Evolutionary conservation across 2,797 vertebrate genomes (phyloP), one percentile per base, ranked within the genome.

Genomic region (Triplophysa yarkandensis): DNA sequence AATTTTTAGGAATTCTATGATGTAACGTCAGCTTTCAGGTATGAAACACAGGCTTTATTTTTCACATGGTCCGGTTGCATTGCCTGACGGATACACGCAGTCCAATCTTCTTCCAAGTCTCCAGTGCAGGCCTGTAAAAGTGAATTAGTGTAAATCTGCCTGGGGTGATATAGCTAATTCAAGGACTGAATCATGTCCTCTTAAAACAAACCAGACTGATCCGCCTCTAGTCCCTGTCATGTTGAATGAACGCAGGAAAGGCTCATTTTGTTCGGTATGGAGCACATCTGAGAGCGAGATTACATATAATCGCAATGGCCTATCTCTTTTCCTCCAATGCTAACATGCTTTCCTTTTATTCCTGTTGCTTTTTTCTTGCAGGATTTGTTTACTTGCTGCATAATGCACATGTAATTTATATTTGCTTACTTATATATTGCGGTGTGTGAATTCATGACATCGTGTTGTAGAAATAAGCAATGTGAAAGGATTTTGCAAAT

Each of bases 161-260:
- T 41, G 43, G 43, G 55, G 63, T 75, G 23, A 68, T 60, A 48
- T 48, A 50, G 64, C 64, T 75, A 68, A 75, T 68, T 75, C 64
- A 60, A 61, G 43, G 43, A 61, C 21, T 60, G 54, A 68, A 75
- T 68, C 63, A 68, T 68, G 43, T 75, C 54, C 39, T 68, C 63
- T 68, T 75, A 61, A 67, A 75, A 75, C 73, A 75, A 60, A 75
- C 48, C 64, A 52, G 73, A 75, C 64, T 41, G 30, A 68, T 75
- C 41, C 50, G 73, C 54, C 55, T 7, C 30, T 75, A 68, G 41
- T 68, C 73, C 16, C 73, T 75, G 73, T 52, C 73, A 75, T 68
- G 64, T 28, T 50, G 54, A 60, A 75, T 75, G 55, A 75, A 46
- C 5, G 2, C 64, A 60, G 55, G 34, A 61, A 50, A 21, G 28